Base-by-base conservation (phyloP, 2,113 vertebrate genomes). In the Melanocharis versteri region DNA sequence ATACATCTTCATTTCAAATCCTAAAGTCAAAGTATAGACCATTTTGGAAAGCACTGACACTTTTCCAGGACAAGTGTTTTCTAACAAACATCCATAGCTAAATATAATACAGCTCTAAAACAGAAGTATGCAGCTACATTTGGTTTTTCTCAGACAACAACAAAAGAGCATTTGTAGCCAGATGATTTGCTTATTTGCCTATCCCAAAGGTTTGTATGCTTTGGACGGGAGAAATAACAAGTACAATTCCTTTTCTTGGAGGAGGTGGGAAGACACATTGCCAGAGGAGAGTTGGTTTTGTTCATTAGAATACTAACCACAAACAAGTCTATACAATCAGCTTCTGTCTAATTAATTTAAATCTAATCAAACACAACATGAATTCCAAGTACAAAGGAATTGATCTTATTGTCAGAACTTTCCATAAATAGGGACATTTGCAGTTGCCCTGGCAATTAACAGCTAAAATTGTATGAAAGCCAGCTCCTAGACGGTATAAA, bases 1-100 rank as follows among this genome's bases (percentile, higher is more conserved):
- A 80, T 79, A 70, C 42, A 87, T 91, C 93, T 95, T 95, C 42
- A 93, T 95, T 97, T 94, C 84, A 86, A 96, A 92, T 10, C 39
- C 94, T 87, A 66, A 83, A 95, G 73, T 77, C 89, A 83, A 97
- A 94, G n/a, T 45, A 60, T 58, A 80, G 75, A 83, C 28, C 12
- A 8, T 79, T 77, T 76, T 93, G 80, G 22, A 89, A 83, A 93
- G 50, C 44, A 53, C 9, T 37, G 48, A 89, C 26, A 91, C 17
- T 62, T 71, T 78, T 89, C 88, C 92, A 82, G 39, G 44, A 56
- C 24, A 79, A 81, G 30, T 70, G 13, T 94, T 96, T 97, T 92
- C 47, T 83, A 91, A 64, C n/a, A 93, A 86, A 96, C 88, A 93
- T 88, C 68, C 79, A 89, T 44, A 96, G 80, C 65, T 91, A 85